phyloP scores from a whole-genome alignment of 1,140 invertebrate genomes.

The Drosophila quadrilineata region DNA sequence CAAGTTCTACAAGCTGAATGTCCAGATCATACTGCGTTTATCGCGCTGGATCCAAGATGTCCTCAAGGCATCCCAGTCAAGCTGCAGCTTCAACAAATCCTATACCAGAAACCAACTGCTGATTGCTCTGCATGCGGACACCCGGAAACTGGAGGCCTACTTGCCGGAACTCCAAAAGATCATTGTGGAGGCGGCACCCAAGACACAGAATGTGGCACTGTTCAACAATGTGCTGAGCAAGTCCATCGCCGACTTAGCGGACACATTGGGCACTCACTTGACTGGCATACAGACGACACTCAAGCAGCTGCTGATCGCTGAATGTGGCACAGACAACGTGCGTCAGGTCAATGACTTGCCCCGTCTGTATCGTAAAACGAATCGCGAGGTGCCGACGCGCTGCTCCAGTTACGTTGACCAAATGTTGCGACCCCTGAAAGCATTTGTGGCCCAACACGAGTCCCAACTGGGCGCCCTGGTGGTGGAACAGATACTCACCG shows the following conservation, averaged over 20 bases:
- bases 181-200: constrained; percentile 35
- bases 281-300: constrained; percentile 50
- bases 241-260: constrained; percentile 47
- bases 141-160: constrained; percentile 50
- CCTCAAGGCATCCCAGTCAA: constrained; percentile 37
- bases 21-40: constrained; percentile 91
- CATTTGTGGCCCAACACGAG: constrained; percentile 84
- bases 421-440: constrained; percentile 84
- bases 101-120: constrained; percentile 50
- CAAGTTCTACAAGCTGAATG: constrained; percentile 93
- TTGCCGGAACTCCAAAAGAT: constrained; percentile 48
- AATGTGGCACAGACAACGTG: constrained; percentile 67
- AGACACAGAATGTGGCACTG: constrained; percentile 25
- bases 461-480: constrained; percentile 83
- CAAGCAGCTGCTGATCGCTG: constrained; percentile 59
- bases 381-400: constrained; percentile 91
- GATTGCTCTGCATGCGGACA: constrained; percentile 61
- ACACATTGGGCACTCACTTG: constrained; percentile 40
- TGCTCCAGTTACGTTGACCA: constrained; percentile 89
- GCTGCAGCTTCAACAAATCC: constrained; percentile 19
- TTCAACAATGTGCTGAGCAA: constrained; percentile 56
- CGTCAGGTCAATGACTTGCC: constrained; percentile 93
- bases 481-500: constrained; percentile 82
- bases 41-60: constrained; percentile 85
- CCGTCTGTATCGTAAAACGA: constrained; percentile 94